Evolutionary conservation across 2,113 vertebrate species (phyloP), one percentile per base, ranked within the genome.

Genomic region (Bungarus multicinctus): DNA sequence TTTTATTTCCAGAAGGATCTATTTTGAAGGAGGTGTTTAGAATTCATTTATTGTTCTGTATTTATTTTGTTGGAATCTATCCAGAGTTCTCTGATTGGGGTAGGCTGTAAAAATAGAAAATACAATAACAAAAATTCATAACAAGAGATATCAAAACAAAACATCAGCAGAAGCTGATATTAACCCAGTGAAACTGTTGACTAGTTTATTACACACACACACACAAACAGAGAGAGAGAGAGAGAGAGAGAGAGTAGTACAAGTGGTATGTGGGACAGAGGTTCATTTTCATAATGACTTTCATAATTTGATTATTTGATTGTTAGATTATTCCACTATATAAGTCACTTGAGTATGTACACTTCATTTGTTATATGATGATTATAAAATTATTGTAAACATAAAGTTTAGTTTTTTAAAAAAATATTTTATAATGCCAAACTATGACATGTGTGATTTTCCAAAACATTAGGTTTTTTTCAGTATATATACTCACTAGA

Each of bases 401-500:
- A 60, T 30, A 64, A 64, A n/a, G 11, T 69, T 55, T 30, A 64
- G 10, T 60, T 58, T 25, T 9, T 10, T 1, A 60, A 58, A 58
- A 58, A 25, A 27, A 30, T 9, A 60, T 60, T 60, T n/a, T n/a
- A 53, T 3, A 57, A 58, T 91, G 74, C 34, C 39, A 45, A 54
- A 91, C 3, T 43, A 87, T 47, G 18, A 30, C n/a, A 27, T 34
- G 43, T 50, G 57, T 47, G 12, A 23, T 89, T n/a, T 64, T 89
- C 18, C 25, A 52, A 52, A 45, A 87, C 23, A 89, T 54, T 34
- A 8, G 16, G 20, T 16, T 52, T 89, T 27, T 81, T 27, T 58
- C 58, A 95, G 74, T 89, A 93, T 93, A 94, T 91, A 89, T n/a
- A 69, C 11, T 57, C 54, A 50, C 94, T 64, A 94, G 27, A 95